These are phyloP conservation scores for Paramisgurnus dabryanus DNA, from an alignment of 2,113 vertebrate genomes.

Conservation along the genomic window DNA sequence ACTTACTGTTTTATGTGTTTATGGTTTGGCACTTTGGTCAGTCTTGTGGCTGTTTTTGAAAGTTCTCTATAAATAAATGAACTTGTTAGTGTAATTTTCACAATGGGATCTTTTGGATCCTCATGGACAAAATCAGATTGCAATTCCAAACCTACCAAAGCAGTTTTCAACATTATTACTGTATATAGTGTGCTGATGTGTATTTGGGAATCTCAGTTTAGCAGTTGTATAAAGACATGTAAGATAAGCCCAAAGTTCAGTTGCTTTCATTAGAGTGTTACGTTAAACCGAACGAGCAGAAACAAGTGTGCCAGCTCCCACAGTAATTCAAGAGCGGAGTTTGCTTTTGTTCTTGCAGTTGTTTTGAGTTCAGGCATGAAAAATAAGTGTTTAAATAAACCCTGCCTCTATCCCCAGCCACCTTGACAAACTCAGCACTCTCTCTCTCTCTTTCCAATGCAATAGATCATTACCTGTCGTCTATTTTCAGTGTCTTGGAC, in stretches of 20 bases:
- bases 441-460: slow-evolving; percentile 54
- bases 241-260: not conserved
- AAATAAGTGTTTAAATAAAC: slow-evolving; percentile 72
- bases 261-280: slow-evolving; percentile 28
- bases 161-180: too few relatives aligned
- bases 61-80: too few relatives aligned
- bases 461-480: slow-evolving; percentile 68
- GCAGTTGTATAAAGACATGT: not conserved
- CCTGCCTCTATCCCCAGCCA: slow-evolving; percentile 58
- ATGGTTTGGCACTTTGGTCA: too few relatives aligned
- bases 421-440: slow-evolving; percentile 48
- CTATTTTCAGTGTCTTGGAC: slow-evolving; percentile 55
- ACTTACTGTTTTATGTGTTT: too few relatives aligned
- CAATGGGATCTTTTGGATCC: too few relatives aligned
- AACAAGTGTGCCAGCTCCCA: slow-evolving; percentile 78
- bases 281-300: slow-evolving; percentile 54
- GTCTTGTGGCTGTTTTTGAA: too few relatives aligned
- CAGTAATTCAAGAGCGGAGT: slow-evolving; percentile 70
- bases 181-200: too few relatives aligned
- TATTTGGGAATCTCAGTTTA: not conserved
- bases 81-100: too few relatives aligned
- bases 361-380: slow-evolving; percentile 63
- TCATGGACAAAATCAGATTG: too few relatives aligned
- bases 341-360: slow-evolving; percentile 72
- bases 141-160: too few relatives aligned